Percentiles rank a stretch among this genome's conserved stretches.
phyloP scores from a whole-genome alignment of 2,113 vertebrate genomes.

The Mirza zaza region DNA sequence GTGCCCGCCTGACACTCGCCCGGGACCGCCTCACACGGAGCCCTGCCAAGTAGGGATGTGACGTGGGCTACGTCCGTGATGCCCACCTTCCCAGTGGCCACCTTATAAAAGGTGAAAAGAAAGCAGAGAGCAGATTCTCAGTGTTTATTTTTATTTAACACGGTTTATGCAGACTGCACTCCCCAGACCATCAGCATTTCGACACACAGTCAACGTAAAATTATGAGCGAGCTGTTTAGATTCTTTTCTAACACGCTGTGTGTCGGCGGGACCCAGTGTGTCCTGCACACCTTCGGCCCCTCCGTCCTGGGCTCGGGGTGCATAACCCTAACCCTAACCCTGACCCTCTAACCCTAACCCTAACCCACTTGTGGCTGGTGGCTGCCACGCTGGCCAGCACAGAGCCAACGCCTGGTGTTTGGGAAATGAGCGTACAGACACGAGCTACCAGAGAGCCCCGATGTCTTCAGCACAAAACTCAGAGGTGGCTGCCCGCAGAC shows the following conservation, averaged over 20 bases:
- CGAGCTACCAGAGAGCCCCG: too few species aligned
- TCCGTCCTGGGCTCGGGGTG: accelerated
- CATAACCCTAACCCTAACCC: too few species aligned
- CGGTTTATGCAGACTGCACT: background rate
- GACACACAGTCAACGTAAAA: accelerated
- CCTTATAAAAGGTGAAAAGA: background rate
- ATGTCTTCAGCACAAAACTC: background rate
- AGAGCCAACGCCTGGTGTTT: accelerated
- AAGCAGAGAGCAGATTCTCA: accelerated
- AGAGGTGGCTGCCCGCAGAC: background rate
- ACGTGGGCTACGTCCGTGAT: accelerated
- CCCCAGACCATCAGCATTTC: too few species aligned
- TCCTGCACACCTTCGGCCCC: accelerated
- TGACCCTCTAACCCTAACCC: too few species aligned
- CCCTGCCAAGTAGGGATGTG: accelerated
- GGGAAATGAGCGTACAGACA: accelerated
- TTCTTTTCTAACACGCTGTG: background rate
- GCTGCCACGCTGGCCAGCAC: accelerated
- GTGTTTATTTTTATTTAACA: background rate
- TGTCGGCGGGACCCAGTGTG: background rate
- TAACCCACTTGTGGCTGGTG: background rate
- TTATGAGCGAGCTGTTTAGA: accelerated
- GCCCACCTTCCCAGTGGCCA: background rate
- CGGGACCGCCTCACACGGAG: accelerated
- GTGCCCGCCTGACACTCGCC: too few species aligned